These are phyloP conservation scores for Etheostoma spectabile DNA, from an alignment of 2,113 vertebrate genomes.

Conservation along the genomic window DNA sequence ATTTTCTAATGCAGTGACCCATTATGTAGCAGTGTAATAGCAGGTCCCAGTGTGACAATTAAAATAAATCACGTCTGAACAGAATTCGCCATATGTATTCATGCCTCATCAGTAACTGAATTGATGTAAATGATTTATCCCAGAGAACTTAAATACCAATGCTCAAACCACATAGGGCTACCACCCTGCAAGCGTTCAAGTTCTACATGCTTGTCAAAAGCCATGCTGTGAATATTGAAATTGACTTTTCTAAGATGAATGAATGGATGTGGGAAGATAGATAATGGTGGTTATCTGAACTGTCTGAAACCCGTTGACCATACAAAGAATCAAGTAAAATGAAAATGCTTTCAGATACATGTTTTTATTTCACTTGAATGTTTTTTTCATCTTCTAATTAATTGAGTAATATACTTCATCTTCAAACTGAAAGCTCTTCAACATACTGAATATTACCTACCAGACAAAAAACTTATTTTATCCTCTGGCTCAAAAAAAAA, in stretches of 20 bases:
- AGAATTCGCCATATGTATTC: constrained; percentile 89
- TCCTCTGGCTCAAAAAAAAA: neutral
- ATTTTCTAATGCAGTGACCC: constrained; percentile 95
- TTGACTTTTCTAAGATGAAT: constrained; percentile 55
- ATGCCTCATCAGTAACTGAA: constrained; percentile 93
- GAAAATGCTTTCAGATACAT: neutral
- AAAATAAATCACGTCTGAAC: constrained; percentile 93
- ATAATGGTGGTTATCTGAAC: constrained; percentile 15
- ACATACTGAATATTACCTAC: neutral
- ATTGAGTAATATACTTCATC: neutral
- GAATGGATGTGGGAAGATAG: constrained; percentile 30
- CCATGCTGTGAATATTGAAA: constrained; percentile 64
- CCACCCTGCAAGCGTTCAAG: constrained; percentile 41
- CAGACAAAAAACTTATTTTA: neutral
- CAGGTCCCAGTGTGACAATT: constrained; percentile 92
- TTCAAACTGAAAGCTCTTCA: neutral
- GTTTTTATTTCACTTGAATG: neutral
- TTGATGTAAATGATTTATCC: constrained; percentile 89
- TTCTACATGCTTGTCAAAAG: constrained; percentile 38
- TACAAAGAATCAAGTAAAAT: neutral
- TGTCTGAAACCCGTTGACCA: neutral
- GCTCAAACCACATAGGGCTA: constrained; percentile 51
- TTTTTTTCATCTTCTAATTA: neutral
- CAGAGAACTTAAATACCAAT: constrained; percentile 81
- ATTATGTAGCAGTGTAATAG: constrained; percentile 88